Conservation (phyloP, 2,113 vertebrate genomes). For the Hydrolagus affinis region DNA sequence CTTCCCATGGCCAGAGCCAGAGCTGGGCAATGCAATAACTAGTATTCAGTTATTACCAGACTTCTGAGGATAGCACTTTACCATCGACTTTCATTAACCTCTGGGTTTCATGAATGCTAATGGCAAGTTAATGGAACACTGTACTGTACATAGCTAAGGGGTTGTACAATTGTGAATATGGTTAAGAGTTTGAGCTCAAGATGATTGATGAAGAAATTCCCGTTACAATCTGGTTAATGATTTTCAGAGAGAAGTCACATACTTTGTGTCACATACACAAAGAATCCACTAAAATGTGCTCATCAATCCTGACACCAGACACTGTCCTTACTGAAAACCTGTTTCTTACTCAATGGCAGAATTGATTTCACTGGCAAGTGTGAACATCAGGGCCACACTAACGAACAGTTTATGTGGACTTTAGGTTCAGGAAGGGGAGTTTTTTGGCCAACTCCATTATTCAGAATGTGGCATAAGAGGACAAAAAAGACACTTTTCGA, state of each 20-base stretch:
- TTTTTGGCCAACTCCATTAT: neutral
- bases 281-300: neutral
- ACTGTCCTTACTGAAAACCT: neutral
- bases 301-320: neutral
- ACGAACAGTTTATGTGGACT: constrained; percentile 22
- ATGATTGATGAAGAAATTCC: neutral
- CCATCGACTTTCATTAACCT: too few relatives aligned
- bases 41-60: too few relatives aligned
- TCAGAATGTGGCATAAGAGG: neutral
- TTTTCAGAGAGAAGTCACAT: neutral
- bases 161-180: too few relatives aligned
- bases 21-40: too few relatives aligned
- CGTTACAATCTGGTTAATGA: neutral
- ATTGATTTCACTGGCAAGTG: constrained; percentile 18
- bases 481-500: neutral
- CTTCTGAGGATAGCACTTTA: too few relatives aligned
- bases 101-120: too few relatives aligned
- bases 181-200: too few relatives aligned
- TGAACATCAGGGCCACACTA: neutral
- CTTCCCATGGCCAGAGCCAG: too few relatives aligned
- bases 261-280: too few relatives aligned
- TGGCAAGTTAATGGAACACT: too few relatives aligned
- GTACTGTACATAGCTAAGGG: too few relatives aligned
- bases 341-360: neutral
- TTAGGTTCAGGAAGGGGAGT: constrained; percentile 12